Evolutionary conservation across 2,113 vertebrate species (phyloP).

Genomic region (Mormyrus lacerda): DNA sequence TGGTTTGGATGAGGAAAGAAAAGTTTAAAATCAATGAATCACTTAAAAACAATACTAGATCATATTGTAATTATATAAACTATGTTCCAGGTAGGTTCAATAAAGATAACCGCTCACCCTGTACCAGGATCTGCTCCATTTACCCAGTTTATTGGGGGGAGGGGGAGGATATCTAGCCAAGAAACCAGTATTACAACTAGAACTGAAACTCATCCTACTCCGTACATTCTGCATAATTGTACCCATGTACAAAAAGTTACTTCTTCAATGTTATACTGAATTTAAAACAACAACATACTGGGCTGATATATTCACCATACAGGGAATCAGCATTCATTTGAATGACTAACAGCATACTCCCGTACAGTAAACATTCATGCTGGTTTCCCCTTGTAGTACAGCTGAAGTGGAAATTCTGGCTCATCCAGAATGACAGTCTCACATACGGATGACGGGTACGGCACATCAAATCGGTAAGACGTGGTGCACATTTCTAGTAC

Average conservation of each 20-base stretch:
- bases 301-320: not conserved
- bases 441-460: not conserved
- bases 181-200: not conserved
- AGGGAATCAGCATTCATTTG: not conserved
- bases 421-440: not conserved
- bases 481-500: too few species aligned
- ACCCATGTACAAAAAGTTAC: not conserved
- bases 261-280: not conserved
- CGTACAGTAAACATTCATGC: not conserved
- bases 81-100: not conserved
- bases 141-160: not conserved
- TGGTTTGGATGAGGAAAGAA: not conserved
- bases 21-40: not conserved
- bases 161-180: not conserved
- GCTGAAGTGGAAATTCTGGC: slow-evolving; percentile 15
- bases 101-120: not conserved
- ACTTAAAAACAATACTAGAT: not conserved
- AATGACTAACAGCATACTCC: not conserved
- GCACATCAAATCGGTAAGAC: not conserved
- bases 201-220: not conserved
- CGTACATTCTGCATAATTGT: not conserved
- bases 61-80: not conserved
- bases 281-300: not conserved
- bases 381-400: not conserved
- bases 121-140: not conserved